Base-by-base conservation (phyloP, 2,113 vertebrate genomes). In the Platysteira castanea region DNA sequence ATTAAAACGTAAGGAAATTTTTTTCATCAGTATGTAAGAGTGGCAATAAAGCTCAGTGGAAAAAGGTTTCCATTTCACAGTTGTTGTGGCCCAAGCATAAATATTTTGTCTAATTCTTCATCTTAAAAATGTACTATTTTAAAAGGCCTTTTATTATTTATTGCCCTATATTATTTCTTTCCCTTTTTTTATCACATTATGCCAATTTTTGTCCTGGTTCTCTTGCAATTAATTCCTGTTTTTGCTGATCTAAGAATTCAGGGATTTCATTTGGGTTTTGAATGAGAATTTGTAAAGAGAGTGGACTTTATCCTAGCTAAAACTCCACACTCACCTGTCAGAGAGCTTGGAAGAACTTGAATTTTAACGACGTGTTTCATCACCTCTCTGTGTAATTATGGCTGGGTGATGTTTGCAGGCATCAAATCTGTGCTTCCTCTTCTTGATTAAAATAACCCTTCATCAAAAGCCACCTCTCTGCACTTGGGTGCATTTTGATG, bases 371-470 rank as follows among this genome's bases (percentile, higher is more conserved):
- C 31, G 3, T 10, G 3, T 64, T 93, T 47, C 30, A 56, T 78
- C 54, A 74, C 9, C 15, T 46, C 79, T 44, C 54, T 27, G 19
- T 16, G 24, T 57, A 85, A 74, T 84, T 82, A 70, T 7, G 17
- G 10, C 33, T 89, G 28, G 8, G 22, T 28, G 42, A 61, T 53
- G 64, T 75, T 78, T 92, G 60, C 44, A 79, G 39, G 26, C 75
- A 53, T 53, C 75, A 74, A 74, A 70, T 33, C 47, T 17, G 33
- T 52, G 44, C 74, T 87, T 93, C 73, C 35, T 39, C 57, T 64
- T 54, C 47, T 54, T 85, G 82, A 95, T 92, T 88, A 90, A 92
- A 95, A 76, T 31, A 17, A 67, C 11, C 61, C 21, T 15, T 88
- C 41, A 52, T 85, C 70, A 83, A 68, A 74, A 78, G 9, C 35